Base-by-base conservation (phyloP, 2,797 vertebrate genomes). In the Siniperca undulata region DNA sequence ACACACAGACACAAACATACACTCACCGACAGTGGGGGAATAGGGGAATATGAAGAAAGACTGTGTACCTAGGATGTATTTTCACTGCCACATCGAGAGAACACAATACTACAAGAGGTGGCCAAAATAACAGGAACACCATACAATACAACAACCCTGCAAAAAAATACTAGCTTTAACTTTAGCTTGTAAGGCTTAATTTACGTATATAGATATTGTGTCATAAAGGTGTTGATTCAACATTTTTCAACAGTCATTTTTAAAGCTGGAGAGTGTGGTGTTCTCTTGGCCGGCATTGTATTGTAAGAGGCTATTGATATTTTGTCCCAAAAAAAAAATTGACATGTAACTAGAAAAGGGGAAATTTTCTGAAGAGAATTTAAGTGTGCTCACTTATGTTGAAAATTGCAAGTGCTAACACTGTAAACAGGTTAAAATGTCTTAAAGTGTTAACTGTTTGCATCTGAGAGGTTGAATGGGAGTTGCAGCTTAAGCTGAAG, bases 121-220 rank as follows among this genome's bases (percentile, higher is more conserved):
- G 66, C 19, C 36, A 50, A 48, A 78, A 61, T 69, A 72, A 74
- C 48, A 66, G 46, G 52, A 77, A 78, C 68, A 69, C 22, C 9
- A 64, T 42, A 20, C 17, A 70, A 73, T 70, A 36, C 17, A 70
- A 76, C 40, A 55, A 42, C 19, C 30, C 40, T 65, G 74, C 30
- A 60, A 69, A 70, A 60, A 53, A 30, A 22, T 20, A 12, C 0
- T 12, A 30, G 76, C 24, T 73, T 60, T 36, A 8, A 11, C 24
- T 17, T 17, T n/a, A 24, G 24, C 20, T 62, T 56, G 30, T 27
- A 11, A 30, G 40, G 20, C 2, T 34, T 17, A 42, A 72, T 55
- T 80, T 38, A 44, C 38, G 22, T 30, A 46, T 83, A 24, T 22
- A 62, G 14, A 11, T 11, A 48, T 24, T 52, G n/a, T 16, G 16